Evolutionary conservation across 2,797 vertebrate genomes (phyloP).

Genomic region (Chlorospingus semifuscus): DNA sequence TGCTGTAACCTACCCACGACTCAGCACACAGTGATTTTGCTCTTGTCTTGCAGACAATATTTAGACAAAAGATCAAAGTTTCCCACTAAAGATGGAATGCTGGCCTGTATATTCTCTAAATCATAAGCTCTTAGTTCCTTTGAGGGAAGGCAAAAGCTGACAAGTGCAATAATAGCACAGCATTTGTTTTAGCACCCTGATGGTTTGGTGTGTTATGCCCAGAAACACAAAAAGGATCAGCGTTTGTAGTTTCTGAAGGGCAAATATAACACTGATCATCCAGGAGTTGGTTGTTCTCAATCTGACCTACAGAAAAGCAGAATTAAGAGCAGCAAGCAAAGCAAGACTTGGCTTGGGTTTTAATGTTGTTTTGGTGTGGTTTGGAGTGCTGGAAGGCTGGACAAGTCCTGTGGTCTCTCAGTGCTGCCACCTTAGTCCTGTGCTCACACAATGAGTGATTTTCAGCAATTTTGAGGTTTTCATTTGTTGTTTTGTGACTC

Average conservation of each 20-base stretch:
- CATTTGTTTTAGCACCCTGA: not conserved
- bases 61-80: not conserved
- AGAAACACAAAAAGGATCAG: not conserved
- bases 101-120: not conserved
- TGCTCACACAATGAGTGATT: not conserved
- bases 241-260: not conserved
- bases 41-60: not conserved
- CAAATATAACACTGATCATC: not conserved
- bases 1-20: not conserved
- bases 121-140: not conserved
- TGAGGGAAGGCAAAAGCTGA: not conserved
- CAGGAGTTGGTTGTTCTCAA: not conserved
- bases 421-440: not conserved
- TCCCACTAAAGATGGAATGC: fast-evolving
- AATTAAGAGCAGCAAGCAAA: not conserved
- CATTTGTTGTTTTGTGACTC: not conserved
- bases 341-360: not conserved
- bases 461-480: not conserved
- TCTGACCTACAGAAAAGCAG: not conserved
- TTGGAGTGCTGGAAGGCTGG: not conserved
- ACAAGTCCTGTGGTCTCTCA: not conserved
- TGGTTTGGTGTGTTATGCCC: not conserved
- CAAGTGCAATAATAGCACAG: not conserved
- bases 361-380: not conserved
- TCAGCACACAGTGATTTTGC: not conserved